These are phyloP conservation scores for Nemotelus pantherinus DNA, from an alignment of 2,888 invertebrate species.

Conservation along the genomic window DNA sequence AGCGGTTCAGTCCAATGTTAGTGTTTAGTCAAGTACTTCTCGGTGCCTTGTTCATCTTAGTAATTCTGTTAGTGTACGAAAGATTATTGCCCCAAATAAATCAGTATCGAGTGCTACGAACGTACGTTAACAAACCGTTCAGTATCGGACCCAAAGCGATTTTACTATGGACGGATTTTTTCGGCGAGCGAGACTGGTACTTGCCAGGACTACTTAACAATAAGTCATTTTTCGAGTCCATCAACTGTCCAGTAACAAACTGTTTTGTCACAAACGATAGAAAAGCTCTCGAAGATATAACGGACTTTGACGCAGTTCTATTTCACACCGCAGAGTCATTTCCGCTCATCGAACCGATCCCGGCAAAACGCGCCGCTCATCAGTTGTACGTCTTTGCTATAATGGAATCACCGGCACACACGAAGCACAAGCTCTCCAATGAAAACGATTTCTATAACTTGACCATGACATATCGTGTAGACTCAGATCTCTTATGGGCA, in stretches of 20 bases:
- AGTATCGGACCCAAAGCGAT: constrained; percentile 54
- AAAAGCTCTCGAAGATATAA: constrained; percentile 57
- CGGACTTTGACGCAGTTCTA: constrained; percentile 67
- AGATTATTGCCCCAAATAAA: neutral
- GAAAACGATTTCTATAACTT: constrained; percentile 67
- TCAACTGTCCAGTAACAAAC: constrained; percentile 62
- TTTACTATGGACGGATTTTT: constrained; percentile 61
- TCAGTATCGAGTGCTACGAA: neutral
- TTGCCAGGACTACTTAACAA: constrained; percentile 43
- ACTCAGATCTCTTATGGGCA: constrained; percentile 66
- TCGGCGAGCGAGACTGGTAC: constrained; percentile 58
- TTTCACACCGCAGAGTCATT: constrained; percentile 66
- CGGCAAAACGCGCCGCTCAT: constrained; percentile 58
- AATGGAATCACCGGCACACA: constrained; percentile 65
- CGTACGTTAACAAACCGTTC: constrained; percentile 21
- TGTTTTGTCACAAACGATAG: constrained; percentile 65
- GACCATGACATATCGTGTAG: constrained; percentile 69
- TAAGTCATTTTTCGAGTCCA: constrained; percentile 1
- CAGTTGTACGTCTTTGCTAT: constrained; percentile 68
- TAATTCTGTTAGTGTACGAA: too few species aligned
- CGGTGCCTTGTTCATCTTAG: too few species aligned
- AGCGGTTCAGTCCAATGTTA: too few species aligned
- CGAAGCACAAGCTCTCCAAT: constrained; percentile 59
- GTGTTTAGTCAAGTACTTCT: too few species aligned
- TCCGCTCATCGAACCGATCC: constrained; percentile 59